Base-by-base conservation (phyloP, 2,888 invertebrate species). In the Campoplex capitator region DNA sequence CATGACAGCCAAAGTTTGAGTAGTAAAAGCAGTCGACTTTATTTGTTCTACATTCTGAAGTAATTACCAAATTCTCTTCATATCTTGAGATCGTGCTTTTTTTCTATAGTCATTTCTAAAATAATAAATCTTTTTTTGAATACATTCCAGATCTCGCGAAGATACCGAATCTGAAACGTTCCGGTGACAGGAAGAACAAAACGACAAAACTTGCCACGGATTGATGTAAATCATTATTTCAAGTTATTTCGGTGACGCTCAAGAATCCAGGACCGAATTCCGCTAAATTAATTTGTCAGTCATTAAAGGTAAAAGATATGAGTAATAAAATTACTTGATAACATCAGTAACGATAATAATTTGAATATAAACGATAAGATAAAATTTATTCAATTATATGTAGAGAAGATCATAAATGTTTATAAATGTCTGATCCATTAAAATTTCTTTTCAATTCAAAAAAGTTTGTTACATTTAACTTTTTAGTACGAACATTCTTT, bases 261-360 rank as follows among this genome's bases (percentile, higher is more conserved):
- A 95, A 96, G 77, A 96, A 96, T 73, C 96, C 97, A 88, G 96
- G 96, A 79, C 96, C 96, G 88, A 96, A 96, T 84, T 97, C 97
- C 93, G 96, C 98, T 75, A 98, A 98, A 94, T 96, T 97, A 92
- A 97, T 97, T 86, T 98, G 98, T 93, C 97, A 98, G 95, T 96
- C 97, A 68, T 95, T 98, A n/a, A 98, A 98, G 95, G 97, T 97
- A 95, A 94, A 93, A 18, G 38, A n/a, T 28, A 62, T 13, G n/a
- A 38, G 70, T 38, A 77, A 80, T 6, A 13, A 71, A 13, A 16
- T 11, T 23, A 51, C 38, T 6, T 42, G 9, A 28, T 58, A 58
- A 28, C 28, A 13, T 3, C 9, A 32, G 56, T 58, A 11, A 58
- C 23, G 1, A 58, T 28, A 28, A 58, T 62, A 42, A 42, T 42